Base-by-base conservation (phyloP, 2,797 vertebrate genomes). In the Gastrophryne carolinensis region DNA sequence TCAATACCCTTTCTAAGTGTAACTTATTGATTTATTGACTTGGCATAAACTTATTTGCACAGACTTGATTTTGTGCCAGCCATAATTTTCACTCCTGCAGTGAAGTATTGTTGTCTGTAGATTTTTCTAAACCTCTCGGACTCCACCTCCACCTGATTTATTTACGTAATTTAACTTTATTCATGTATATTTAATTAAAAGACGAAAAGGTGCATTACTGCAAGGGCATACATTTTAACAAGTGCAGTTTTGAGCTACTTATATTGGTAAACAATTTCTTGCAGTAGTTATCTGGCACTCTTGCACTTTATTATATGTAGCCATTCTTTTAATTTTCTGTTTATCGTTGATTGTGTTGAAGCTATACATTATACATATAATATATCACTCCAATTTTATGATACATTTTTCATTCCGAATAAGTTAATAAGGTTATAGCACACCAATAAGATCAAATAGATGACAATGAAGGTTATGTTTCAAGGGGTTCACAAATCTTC, bases 221-320 rank as follows among this genome's bases (percentile, higher is more conserved):
- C 19, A 67, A 67, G 47, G 47, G 64, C 35, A 52, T 52, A 11
- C 12, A 21, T 9, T 1, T 32, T 50, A 13, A 12, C 37, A 53
- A 53, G 47, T 44, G 39, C 39, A 44, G 39, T 34, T 19, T 26
- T 21, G 64, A 21, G 27, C 32, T 12, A 27, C 49, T 19, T 23
- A 6, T 2, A 10, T 17, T 21, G 19, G 15, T 30, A 21, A 9
- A 30, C 30, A 52, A 23, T 23, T 66, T 23, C 44, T 15, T 9
- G 32, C 47, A 27, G 32, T 19, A 35, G 49, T 67, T 35, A 50
- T 11, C 12, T 37, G 49, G 23, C 21, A 53, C 64, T 37, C 32
- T 67, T 67, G 64, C 64, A 67, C 64, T 53, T 67, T 54, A 67
- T 37, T 13, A 54, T 54, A 29, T 1, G 23, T 1, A 9, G 19